Conservation (phyloP, 2,113 vertebrate genomes). For the Pampusana beccarii region DNA sequence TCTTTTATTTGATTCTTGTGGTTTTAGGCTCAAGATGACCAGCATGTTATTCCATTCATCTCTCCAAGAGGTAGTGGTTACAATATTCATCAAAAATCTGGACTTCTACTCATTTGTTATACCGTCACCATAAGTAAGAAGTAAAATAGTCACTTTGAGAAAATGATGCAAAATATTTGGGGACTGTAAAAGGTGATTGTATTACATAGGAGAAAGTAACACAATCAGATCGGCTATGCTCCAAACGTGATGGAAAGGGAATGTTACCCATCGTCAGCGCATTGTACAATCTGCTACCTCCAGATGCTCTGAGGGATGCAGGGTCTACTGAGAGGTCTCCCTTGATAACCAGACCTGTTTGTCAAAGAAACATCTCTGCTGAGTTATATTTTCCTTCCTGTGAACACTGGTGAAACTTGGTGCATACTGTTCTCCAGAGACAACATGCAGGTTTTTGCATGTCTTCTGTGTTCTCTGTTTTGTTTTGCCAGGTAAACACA, state of each 20-base stretch:
- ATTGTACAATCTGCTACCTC: neutral
- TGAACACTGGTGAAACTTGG: neutral
- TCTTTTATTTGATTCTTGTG: neutral
- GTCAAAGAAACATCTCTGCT: neutral
- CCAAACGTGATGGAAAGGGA: neutral
- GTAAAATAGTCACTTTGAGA: neutral
- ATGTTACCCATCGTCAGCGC: fast-evolving
- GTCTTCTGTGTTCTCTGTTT: neutral
- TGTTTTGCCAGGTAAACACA: neutral
- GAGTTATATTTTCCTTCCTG: neutral
- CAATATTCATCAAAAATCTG: neutral
- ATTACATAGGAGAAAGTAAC: neutral
- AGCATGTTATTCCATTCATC: neutral
- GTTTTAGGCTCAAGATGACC: neutral
- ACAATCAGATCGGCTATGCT: neutral
- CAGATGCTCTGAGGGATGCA: neutral
- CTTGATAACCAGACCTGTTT: neutral
- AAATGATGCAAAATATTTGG: neutral
- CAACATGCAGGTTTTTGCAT: neutral
- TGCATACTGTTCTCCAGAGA: neutral
- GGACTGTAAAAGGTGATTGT: fast-evolving
- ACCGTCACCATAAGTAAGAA: neutral
- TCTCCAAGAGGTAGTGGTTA: neutral
- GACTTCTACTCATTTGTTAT: neutral
- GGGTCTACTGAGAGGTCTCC: neutral